These are phyloP conservation scores for Orthonyx spaldingii DNA, from an alignment of 2,113 vertebrate genomes.

Conservation along the genomic window DNA sequence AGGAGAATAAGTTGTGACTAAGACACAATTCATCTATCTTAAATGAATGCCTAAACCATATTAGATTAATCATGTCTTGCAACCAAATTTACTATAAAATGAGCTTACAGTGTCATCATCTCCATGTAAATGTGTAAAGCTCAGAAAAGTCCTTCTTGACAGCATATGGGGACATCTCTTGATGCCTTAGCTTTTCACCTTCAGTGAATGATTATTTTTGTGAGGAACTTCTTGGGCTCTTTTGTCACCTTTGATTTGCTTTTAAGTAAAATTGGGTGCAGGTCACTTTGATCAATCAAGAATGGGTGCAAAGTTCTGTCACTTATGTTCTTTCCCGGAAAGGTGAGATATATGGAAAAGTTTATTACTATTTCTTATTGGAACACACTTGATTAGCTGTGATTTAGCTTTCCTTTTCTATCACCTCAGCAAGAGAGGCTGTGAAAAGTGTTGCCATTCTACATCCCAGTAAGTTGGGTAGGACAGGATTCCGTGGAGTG, in stretches of 20 bases:
- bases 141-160: neutral
- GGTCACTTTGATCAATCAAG: neutral
- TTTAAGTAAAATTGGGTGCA: neutral
- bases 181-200: neutral
- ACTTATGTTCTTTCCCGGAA: neutral
- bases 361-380: neutral
- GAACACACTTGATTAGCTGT: neutral
- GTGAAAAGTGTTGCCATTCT: neutral
- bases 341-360: neutral
- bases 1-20: neutral
- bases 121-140: neutral
- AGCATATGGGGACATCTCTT: neutral
- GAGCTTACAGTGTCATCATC: neutral
- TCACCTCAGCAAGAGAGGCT: neutral
- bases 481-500: neutral
- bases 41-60: neutral
- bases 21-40: neutral
- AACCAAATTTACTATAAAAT: neutral
- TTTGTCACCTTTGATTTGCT: neutral
- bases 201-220: neutral
- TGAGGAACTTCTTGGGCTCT: neutral
- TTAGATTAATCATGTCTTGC: neutral
- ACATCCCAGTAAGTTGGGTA: neutral
- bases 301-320: neutral
- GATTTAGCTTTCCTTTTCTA: neutral